Evolutionary conservation across 2,888 invertebrate genomes (phyloP).

Genomic region (Aphodius sticticus): DNA sequence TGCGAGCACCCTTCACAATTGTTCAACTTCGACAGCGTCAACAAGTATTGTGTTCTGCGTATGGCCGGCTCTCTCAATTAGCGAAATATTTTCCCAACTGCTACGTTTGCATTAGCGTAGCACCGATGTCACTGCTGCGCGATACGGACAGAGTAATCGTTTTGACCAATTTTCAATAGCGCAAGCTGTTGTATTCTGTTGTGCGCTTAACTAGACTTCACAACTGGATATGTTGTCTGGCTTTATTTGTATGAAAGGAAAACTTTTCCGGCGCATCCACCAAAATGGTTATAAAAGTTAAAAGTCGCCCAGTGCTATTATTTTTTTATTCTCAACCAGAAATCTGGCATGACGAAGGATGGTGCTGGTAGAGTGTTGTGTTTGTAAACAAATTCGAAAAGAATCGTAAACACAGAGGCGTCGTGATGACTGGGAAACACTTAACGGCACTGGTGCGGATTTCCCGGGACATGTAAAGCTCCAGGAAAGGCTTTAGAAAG

Average conservation of each 20-base stretch:
- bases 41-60: neutral
- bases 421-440: slow-evolving; percentile 37
- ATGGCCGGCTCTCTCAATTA: neutral
- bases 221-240: too few species aligned
- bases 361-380: too few species aligned
- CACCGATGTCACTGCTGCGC: neutral
- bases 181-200: too few species aligned
- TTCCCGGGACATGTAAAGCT: slow-evolving; percentile 42
- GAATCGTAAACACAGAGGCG: slow-evolving; percentile 11
- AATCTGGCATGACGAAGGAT: too few species aligned
- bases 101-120: neutral
- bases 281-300: too few species aligned
- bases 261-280: too few species aligned
- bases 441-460: slow-evolving; percentile 43
- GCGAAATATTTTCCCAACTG: neutral
- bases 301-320: too few species aligned
- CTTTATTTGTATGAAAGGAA: too few species aligned
- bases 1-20: slow-evolving; percentile 4
- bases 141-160: neutral
- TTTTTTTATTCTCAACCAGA: too few species aligned
- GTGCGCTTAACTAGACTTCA: too few species aligned
- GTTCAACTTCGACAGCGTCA: neutral
- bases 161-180: too few species aligned
- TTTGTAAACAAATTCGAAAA: too few species aligned
- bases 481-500: slow-evolving; percentile 44